Evolutionary conservation across 2,797 vertebrate genomes (phyloP), one percentile per base, ranked within the genome.

Genomic region (Rhinoraja longicauda): DNA sequence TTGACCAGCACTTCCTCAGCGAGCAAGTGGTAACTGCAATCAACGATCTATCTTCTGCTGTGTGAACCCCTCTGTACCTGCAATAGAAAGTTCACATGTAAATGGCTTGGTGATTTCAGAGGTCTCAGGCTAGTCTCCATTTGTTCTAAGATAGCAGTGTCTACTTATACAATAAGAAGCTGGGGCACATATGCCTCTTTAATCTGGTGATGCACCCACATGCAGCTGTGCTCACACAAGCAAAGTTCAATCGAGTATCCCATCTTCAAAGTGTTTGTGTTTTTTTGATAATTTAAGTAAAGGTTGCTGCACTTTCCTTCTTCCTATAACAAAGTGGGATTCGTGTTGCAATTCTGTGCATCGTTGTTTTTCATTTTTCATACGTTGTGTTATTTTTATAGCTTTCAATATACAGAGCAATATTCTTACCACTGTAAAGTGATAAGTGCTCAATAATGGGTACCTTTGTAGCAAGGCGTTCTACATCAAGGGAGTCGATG

Each of bases 1-100:
- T 97, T 96, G 97, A 97, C 97, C 97, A 97, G 97, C 97, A 97
- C 97, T 96, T 97, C 96, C 96, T 97, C 96, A 97, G 97, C 97
- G 97, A 97, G 95, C 93, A 94, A 95, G 96, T 95, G 95, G 95
- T 97, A 97, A 98, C 97, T 96, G 96, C 96, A 95, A 95, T 95
- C 97, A 97, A 96, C 96, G 96, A 95, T 96, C 4, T 96, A 96
- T 96, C 96, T 96, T 96, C 96, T 95, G 95, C 96, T 97, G 96
- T 96, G 96, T 95, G 95, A 96, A 95, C 94, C 92, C 93, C 95
- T 72, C 86, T 72, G 90, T 92, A 92, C 90, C 39, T 92, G 70
- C 90, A n/a, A 26, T 92, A 39, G 39, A 73, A 75, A 73, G 24
- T 92, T 91, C 72, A 75, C 70, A 57, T 75, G 70, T 45, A 92